Evolutionary conservation across 1,140 invertebrate genomes (phyloP), one percentile per base, ranked within the genome.

Genomic region (Cotesia chilonis): DNA sequence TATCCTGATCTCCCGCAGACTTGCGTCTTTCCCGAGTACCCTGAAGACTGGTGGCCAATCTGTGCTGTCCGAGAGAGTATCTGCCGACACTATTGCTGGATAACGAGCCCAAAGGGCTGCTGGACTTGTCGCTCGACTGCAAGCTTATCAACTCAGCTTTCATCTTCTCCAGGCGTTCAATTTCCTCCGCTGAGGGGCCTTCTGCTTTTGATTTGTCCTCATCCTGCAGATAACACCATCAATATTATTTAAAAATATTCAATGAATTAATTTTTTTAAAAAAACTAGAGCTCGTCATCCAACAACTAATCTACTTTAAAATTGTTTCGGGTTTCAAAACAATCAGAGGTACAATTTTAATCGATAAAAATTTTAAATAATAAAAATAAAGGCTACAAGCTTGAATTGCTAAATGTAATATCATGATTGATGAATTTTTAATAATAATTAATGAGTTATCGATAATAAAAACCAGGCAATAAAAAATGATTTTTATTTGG

Each of bases 1-100:
- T 85, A 82, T 91, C 92, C 78, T 93, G 92, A 84, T 94, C 92
- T 0, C 92, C 92, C 35, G 92, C 91, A 2, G 92, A 93, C 82
- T 91, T 91, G 69, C 92, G 87, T 71, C 92, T 86, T 83, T 94
- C 92, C 78, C 88, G 89, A 0, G 89, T 88, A 70, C 85, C 85
- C 60, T 83, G 82, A 12, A 81, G 78, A 64, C 79, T 80, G 2
- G 83, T 83, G 0, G 83, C 54, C 28, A 86, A 69, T 75, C 83
- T 89, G 75, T 89, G 87, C 7, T 87, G 86, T 5, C 89, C 90
- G 12, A 90, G 82, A 65, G 90, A 91, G 75, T 89, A 89, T 72
- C 90, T 89, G 14, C 90, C 90, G 10, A 91, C 87, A 76, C 88
- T 90, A 71, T 87, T 89, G 80, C 84, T 85, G n/a, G 85, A 85